Evolutionary conservation across 2,113 vertebrate species (phyloP).

Genomic region (Paramormyrops kingsleyae): DNA sequence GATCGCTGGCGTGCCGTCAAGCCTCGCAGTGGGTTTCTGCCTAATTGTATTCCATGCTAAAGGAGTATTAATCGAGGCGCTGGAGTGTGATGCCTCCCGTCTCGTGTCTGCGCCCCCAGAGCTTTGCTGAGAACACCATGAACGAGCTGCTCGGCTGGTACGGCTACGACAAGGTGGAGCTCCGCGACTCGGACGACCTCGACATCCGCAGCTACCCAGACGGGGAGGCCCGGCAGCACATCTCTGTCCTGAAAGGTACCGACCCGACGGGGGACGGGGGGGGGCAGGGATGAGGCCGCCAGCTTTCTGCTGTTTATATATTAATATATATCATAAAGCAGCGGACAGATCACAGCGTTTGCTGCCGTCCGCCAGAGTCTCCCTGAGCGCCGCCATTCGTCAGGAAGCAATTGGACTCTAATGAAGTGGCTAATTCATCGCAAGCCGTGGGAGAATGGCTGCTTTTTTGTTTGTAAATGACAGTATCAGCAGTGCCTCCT

Average conservation of each 20-base stretch:
- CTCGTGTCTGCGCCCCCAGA: slow-evolving; percentile 63
- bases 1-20: slow-evolving; percentile 30
- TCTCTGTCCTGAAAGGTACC: slow-evolving; percentile 97
- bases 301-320: not conserved
- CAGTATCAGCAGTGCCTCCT: slow-evolving; percentile 8
- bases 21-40: slow-evolving; percentile 48
- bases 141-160: slow-evolving; percentile 99
- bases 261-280: not conserved
- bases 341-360: slow-evolving; percentile 33
- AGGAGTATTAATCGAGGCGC: slow-evolving; percentile 62
- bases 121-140: slow-evolving; percentile 99
- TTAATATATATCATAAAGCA: slow-evolving; percentile 29
- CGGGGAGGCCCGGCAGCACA: slow-evolving; percentile 87
- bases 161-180: slow-evolving; percentile 97
- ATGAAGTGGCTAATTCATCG: slow-evolving; percentile 40
- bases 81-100: slow-evolving; percentile 40
- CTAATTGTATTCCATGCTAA: slow-evolving; percentile 47
- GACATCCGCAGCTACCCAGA: slow-evolving; percentile 85
- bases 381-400: slow-evolving; percentile 40
- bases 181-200: slow-evolving; percentile 94
- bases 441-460: slow-evolving; percentile 27
- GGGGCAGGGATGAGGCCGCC: not conserved
- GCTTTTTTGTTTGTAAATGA: slow-evolving; percentile 20
- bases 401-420: slow-evolving; percentile 39
- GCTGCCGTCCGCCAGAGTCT: slow-evolving; percentile 26